These are phyloP conservation scores for Pygoscelis adeliae DNA, from an alignment of 2,113 vertebrate genomes.

Conservation along the genomic window DNA sequence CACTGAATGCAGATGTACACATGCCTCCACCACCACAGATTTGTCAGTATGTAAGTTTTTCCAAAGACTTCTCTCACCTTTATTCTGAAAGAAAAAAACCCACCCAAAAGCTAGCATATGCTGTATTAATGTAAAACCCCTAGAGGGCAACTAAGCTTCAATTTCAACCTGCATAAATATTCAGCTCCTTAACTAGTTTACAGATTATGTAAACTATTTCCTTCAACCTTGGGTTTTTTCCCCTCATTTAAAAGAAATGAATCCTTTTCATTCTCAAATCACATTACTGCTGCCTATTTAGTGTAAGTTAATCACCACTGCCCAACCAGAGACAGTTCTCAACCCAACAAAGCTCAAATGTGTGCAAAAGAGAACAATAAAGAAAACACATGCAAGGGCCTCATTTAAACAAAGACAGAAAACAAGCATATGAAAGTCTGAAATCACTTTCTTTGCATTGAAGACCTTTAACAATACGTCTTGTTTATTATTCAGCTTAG, in stretches of 20 bases:
- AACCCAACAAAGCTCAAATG: constrained; percentile 57
- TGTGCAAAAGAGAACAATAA: constrained; percentile 10
- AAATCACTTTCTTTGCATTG: constrained; percentile 47
- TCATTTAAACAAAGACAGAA: constrained; percentile 53
- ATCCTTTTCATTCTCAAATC: constrained; percentile 67
- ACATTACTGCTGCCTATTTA: constrained; percentile 70
- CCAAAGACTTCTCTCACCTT: constrained; percentile 48
- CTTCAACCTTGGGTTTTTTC: constrained; percentile 3
- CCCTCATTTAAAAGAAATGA: constrained; percentile 63
- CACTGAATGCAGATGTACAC: constrained; percentile 37
- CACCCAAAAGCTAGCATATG: constrained; percentile 57
- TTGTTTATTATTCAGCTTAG: constrained; percentile 57
- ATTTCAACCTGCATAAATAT: constrained; percentile 61
- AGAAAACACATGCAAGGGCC: constrained; percentile 48
- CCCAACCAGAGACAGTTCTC: constrained; percentile 37
- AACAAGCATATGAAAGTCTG: constrained; percentile 64
- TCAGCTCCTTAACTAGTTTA: constrained; percentile 61
- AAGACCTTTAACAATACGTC: constrained; percentile 35
- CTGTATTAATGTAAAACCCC: constrained; percentile 74
- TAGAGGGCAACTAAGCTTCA: constrained; percentile 81
- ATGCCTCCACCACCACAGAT: constrained; percentile 23
- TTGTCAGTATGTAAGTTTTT: constrained; percentile 37
- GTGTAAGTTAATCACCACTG: constrained; percentile 56
- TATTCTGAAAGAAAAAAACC: constrained; percentile 14
- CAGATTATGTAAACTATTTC: constrained; percentile 58